Base-by-base conservation (phyloP, 2,888 invertebrate species). In the Mimas tiliae region DNA sequence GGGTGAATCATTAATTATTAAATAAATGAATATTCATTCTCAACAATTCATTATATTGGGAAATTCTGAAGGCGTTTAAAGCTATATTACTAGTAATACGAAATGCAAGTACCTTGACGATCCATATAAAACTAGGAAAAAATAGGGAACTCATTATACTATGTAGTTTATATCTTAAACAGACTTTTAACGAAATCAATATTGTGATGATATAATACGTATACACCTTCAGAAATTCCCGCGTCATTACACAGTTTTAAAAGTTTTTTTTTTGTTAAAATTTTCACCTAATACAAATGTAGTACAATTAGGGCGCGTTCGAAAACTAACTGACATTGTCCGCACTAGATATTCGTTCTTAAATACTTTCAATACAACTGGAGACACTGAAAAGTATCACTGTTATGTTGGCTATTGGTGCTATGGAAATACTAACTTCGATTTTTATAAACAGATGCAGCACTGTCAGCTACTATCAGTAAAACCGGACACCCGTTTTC, bases 1-100 rank as follows among this genome's bases (percentile, higher is more conserved):
- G 27, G 27, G 27, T 4, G 27, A 27, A 27, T 27, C 4, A 27
- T 3, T 27, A 27, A 27, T 27, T 4, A 27, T 27, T 27, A 65
- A 63, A 67, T 65, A 27, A 64, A 27, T 65, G 45, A 45, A 62
- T 33, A 68, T 63, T 64, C 42, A 52, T 65, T 48, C 63, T 42
- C 52, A 68, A 63, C 66, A 64, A 58, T 63, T 16, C 19, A 51
- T 64, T 58, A 19, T 55, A 45, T 50, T 11, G 52, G 62, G 16
- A 58, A 62, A 64, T 58, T 63, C 51, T 64, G 51, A 63, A 55
- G 53, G 48, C 47, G 45, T 45, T 33, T 64, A 33, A 65, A 53
- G 12, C 42, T 63, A 58, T 34, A 14, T 45, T 45, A 45, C 21
- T 45, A 42, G 16, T 16, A 45, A 19, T 42, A 42, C 8, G 7